Evolutionary conservation across 2,113 vertebrate genomes (phyloP).

Genomic region (Vulpes vulpes): DNA sequence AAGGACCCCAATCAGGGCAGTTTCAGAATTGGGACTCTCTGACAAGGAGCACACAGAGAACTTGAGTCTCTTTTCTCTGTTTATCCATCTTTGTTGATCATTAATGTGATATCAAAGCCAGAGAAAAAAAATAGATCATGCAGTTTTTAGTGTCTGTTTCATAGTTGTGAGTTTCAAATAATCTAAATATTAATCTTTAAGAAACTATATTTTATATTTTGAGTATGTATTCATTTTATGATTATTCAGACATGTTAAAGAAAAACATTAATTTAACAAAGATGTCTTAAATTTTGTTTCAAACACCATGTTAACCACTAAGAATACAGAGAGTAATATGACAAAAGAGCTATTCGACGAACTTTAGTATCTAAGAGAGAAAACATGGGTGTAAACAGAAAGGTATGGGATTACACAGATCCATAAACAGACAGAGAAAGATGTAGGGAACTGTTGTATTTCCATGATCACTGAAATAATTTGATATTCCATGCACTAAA

Average conservation of each 20-base stretch:
- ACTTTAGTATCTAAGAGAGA: neutral
- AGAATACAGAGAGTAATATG: neutral
- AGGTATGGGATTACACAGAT: neutral
- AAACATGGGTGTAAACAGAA: neutral
- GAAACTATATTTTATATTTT: neutral
- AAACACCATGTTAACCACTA: neutral
- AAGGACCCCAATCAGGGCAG: fast-evolving
- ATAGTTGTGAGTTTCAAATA: neutral
- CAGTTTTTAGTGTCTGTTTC: neutral
- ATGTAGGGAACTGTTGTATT: fast-evolving
- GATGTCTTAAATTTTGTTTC: neutral
- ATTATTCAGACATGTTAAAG: neutral
- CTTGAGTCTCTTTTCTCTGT: too few species aligned
- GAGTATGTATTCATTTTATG: neutral
- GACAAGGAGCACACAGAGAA: neutral
- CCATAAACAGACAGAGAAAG: neutral
- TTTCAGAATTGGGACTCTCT: neutral
- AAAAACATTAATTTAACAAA: neutral
- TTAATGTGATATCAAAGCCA: neutral
- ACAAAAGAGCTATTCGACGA: neutral
- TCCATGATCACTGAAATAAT: neutral
- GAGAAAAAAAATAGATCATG: neutral
- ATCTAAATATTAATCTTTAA: neutral
- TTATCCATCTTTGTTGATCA: neutral
- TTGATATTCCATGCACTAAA: neutral